Percentiles rank a stretch among this genome's conserved stretches.
Evolutionary conservation across 2,113 vertebrate species (phyloP).

Genomic region (Nerophis ophidion): DNA sequence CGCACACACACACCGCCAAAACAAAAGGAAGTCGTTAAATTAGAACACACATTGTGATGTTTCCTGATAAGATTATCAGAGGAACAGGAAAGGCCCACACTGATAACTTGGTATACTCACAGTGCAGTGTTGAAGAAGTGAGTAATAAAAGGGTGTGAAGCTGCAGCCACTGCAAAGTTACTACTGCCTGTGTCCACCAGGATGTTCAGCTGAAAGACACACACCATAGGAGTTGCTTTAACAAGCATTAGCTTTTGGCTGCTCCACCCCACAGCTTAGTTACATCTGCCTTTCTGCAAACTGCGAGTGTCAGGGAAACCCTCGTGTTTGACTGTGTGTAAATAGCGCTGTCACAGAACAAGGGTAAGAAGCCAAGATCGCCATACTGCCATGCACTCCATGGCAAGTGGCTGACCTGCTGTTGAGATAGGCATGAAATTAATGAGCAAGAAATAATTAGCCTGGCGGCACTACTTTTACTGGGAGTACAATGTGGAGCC

Average conservation of each 20-base stretch:
- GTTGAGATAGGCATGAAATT: slow-evolving; percentile 49
- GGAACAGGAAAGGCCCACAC: too few species aligned
- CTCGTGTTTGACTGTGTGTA: not conserved
- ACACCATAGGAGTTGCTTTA: slow-evolving; percentile 14
- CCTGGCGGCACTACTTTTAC: slow-evolving; percentile 39
- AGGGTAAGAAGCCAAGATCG: slow-evolving; percentile 6
- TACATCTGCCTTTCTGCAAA: slow-evolving; percentile 2
- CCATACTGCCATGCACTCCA: slow-evolving; percentile 36
- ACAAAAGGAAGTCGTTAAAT: not conserved
- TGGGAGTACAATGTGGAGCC: slow-evolving; percentile 26
- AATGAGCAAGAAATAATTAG: slow-evolving; percentile 64
- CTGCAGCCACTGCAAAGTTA: slow-evolving; percentile 93
- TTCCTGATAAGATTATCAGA: not conserved
- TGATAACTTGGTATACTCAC: slow-evolving; percentile 53
- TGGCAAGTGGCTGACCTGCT: slow-evolving; percentile 24
- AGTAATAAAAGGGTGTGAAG: slow-evolving; percentile 76
- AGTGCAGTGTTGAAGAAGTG: slow-evolving; percentile 75
- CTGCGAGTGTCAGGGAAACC: not conserved
- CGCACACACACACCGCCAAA: too few species aligned
- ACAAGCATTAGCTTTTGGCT: slow-evolving; percentile 2
- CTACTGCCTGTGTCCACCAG: slow-evolving; percentile 98
- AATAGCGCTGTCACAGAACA: not conserved
- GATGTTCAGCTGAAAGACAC: slow-evolving; percentile 85
- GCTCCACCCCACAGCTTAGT: not conserved
- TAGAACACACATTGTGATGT: not conserved